Evolutionary conservation across 2,888 invertebrate genomes (phyloP), one percentile per base, ranked within the genome.

Genomic region (Acrobasis repandana): DNA sequence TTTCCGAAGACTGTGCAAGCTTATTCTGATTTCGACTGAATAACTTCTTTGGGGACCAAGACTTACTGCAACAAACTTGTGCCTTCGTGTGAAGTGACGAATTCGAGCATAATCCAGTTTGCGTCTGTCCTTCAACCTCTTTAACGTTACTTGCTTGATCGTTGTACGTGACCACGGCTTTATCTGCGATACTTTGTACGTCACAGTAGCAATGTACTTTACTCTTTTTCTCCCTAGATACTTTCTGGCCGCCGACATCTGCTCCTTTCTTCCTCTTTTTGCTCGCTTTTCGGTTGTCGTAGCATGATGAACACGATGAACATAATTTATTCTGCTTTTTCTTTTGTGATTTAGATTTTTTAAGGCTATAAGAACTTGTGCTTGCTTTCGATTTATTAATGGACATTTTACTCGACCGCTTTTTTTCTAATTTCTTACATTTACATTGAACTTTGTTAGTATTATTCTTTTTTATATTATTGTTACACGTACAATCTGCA

Each of bases 31-130:
- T 66, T 33, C 60, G 62, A 47, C 63, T 63, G 1, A 28, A 11
- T 16, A 60, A 48, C 51, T 64, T 64, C 20, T 58, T 63, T 9
- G 67, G 65, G 5, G 38, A 14, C 66, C 68, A 67, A 50, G 1
- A n/a, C 28, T 28, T 28, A 33, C 43, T 43, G 1, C 3, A 5
- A n/a, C 14, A 10, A 28, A 60, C n/a, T 50, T 14, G 10, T 5
- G 14, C 34, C 5, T 43, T 6, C 9, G 38, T 38, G 20, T 14
- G 10, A 9, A 18, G 1, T 11, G 54, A 20, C 9, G 34, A 52
- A 10, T 20, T 28, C 28, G 28, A 14, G 50, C 50, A 28, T 3
- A 34, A 36, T 11, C 15, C 36, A 15, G 52, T 52, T 52, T 52
- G 52, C 10, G 52, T 52, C 16, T 34, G 36, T 34, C 52, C 36